A percentile compares a stretch with the other conserved stretches of the same genome.
Conservation (phyloP, 1,140 invertebrate species). For the Druon quercuslanigerum region DNA sequence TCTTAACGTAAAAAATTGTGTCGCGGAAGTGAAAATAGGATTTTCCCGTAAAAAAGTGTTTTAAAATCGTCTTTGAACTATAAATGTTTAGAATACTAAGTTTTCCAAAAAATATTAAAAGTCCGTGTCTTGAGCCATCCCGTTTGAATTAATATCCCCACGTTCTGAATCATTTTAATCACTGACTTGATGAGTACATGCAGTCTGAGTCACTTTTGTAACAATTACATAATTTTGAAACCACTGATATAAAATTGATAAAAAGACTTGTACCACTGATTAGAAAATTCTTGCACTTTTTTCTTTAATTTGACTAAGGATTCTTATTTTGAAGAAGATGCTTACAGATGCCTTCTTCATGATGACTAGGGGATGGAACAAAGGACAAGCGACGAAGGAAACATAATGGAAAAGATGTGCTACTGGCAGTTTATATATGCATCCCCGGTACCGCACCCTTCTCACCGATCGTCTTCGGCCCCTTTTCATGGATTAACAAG, state of each 20-base stretch:
- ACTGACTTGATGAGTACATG: no score
- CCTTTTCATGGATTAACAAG: conserved; percentile 5
- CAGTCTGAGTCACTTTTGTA: no score
- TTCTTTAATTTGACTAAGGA: background rate
- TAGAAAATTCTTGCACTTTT: conserved; percentile 21
- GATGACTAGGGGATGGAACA: conserved; percentile 46
- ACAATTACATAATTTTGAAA: no score
- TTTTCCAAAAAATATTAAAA: no score
- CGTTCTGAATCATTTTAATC: no score
- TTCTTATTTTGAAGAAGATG: background rate
- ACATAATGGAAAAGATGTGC: conserved; percentile 51
- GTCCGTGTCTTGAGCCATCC: no score
- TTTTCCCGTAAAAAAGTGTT: no score
- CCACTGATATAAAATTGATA: background rate
- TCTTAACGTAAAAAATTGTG: no score
- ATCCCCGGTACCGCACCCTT: conserved; percentile 51
- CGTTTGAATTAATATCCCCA: no score
- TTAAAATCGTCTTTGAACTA: no score
- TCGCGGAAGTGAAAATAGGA: no score
- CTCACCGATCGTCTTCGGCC: conserved; percentile 47
- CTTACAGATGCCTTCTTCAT: conserved; percentile 59
- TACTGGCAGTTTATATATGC: conserved; percentile 63
- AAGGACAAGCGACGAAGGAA: conserved; percentile 36
- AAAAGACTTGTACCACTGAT: background rate
- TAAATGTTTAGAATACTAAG: no score